A percentile compares a stretch with the other conserved stretches of the same genome.
Conservation (phyloP, 2,113 vertebrate genomes). For the Apteryx mantelli region DNA sequence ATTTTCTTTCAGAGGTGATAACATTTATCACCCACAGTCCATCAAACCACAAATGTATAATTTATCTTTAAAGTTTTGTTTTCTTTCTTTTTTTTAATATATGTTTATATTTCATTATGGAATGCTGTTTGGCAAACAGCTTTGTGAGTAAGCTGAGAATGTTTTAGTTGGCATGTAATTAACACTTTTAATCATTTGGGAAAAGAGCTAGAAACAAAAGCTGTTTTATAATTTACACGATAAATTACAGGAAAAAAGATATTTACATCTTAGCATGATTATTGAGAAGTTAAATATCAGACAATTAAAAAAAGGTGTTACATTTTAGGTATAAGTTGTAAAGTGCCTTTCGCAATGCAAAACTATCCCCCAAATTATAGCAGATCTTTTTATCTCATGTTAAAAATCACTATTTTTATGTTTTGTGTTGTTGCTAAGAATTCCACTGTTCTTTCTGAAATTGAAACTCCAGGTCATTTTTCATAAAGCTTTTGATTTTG, state of each 20-base stretch:
- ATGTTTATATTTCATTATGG: not conserved
- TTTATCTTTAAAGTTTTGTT: not conserved
- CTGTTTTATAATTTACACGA: not conserved
- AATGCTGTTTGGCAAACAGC: not conserved
- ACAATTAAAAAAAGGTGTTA: not conserved
- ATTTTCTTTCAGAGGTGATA: not conserved
- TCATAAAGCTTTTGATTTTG: not conserved
- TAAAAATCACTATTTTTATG: not conserved
- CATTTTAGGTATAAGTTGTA: not conserved
- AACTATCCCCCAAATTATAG: not conserved
- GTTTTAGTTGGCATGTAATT: not conserved
- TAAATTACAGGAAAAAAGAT: not conserved
- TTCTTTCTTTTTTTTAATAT: not conserved
- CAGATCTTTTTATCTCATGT: not conserved
- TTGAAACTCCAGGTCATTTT: not conserved
- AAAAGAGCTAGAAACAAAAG: not conserved
- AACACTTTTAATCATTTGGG: not conserved
- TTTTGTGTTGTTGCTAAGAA: not conserved
- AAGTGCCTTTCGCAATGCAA: not conserved
- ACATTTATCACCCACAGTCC: not conserved
- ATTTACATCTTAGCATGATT: not conserved
- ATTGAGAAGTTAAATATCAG: not conserved
- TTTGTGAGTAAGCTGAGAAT: not conserved
- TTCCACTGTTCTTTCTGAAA: not conserved
- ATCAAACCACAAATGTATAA: not conserved